These are phyloP conservation scores for Hylaeus anthracinus DNA, from an alignment of 1,140 invertebrate genomes.

Conservation along the genomic window DNA sequence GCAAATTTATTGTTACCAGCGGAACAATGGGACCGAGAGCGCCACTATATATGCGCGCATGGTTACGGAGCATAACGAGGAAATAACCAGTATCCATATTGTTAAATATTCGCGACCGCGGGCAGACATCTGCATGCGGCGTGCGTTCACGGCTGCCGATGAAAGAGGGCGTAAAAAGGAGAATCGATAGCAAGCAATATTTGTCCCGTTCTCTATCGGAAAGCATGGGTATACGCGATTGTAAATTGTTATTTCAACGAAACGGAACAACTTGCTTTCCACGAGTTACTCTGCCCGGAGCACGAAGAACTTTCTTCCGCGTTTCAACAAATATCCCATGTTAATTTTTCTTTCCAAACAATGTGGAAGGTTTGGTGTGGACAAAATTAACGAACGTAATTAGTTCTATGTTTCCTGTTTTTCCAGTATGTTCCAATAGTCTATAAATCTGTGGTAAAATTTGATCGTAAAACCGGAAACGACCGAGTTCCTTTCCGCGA, in stretches of 20 bases:
- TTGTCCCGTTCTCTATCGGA: background rate
- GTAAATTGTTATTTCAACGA: background rate
- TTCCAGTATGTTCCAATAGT: background rate
- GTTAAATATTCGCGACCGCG: constrained; percentile 53
- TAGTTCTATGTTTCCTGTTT: background rate
- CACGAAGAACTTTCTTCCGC: background rate
- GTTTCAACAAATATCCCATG: background rate
- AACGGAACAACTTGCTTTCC: background rate
- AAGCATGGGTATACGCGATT: background rate
- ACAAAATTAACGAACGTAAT: background rate
- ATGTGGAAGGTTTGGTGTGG: background rate
- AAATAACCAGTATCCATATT: constrained; percentile 60
- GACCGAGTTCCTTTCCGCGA: background rate
- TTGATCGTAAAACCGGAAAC: background rate
- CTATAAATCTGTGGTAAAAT: background rate
- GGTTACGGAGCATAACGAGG: constrained; percentile 38
- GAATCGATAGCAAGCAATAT: constrained; percentile 53
- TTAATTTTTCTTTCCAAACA: too few species aligned
- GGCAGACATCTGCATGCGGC: constrained; percentile 37
- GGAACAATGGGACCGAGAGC: background rate
- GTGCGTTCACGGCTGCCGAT: constrained; percentile 6
- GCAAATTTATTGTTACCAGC: constrained; percentile 33
- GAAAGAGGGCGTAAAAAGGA: background rate
- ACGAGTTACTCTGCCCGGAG: background rate
- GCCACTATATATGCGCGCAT: background rate